Evolutionary conservation across 2,888 invertebrate genomes (phyloP), one percentile per base, ranked within the genome.

Genomic region (Zygaena filipendulae): DNA sequence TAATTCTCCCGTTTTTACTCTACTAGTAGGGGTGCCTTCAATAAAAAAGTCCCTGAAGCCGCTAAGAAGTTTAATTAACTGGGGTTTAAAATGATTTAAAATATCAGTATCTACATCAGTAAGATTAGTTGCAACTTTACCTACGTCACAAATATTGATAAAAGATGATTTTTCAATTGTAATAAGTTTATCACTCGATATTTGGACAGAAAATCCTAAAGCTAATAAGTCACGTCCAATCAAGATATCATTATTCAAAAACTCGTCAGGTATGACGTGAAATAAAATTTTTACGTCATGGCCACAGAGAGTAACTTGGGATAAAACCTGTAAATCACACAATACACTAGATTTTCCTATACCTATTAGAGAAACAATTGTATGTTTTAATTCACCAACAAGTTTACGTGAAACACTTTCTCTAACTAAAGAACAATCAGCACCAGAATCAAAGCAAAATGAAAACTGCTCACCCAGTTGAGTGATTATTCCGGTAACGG

Each of bases 361-460:
- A n/a, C n/a, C n/a, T n/a, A n/a, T n/a, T n/a, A n/a, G n/a, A n/a
- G n/a, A n/a, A n/a, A n/a, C n/a, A n/a, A n/a, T n/a, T n/a, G n/a
- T 4, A 20, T 27, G 11, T 6, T 25, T 6, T 2, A 12, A n/a
- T 25, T 9, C 27, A 19, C 35, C 32, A 14, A n/a, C 3, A 26
- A 35, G 27, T 12, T 25, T 27, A 14, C 10, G 21, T 3, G 36
- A 25, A 2, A 36, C 8, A 12, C 33, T 34, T 22, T 36, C 35
- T 31, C 27, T 29, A 14, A 32, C 9, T 14, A n/a, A n/a, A n/a
- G 24, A 27, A 23, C 33, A 32, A 14, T 32, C 31, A 25, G 32
- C 29, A 26, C 35, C 30, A 8, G 32, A 34, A 30, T 36, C 35
- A 22, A 25, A 35, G 26, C 28, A 32, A 29, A 38, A 38, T 30